Conservation (phyloP, 2,888 invertebrate genomes). For the Aspidiotus destructor region DNA sequence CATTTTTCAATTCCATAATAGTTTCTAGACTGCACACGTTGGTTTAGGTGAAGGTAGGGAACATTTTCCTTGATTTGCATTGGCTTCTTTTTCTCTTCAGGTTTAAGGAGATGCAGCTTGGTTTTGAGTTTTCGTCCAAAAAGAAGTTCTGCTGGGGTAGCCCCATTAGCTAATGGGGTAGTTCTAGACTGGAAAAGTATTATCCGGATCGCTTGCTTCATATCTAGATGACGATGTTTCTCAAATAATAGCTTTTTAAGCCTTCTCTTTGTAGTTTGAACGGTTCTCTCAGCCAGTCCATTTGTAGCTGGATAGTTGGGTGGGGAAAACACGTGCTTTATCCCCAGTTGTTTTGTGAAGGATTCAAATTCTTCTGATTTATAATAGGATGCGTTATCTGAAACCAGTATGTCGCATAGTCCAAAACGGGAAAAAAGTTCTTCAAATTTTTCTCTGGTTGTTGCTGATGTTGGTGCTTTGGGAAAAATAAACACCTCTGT, state of each 20-base stretch:
- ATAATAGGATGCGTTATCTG: constrained; percentile 37
- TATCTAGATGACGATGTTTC: constrained; percentile 13
- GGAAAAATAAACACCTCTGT: constrained; percentile 35
- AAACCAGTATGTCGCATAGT: constrained; percentile 36
- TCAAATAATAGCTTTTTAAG: constrained; percentile 20
- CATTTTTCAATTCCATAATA: constrained; percentile 29
- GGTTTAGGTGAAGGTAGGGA: not conserved
- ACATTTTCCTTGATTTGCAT: no score
- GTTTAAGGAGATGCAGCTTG: not conserved
- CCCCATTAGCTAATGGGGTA: constrained; percentile 32
- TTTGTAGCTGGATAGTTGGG: constrained; percentile 34
- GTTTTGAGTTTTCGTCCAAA: constrained; percentile 29
- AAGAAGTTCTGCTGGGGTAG: constrained; percentile 33
- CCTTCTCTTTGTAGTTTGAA: constrained; percentile 35
- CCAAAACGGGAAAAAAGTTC: constrained; percentile 37
- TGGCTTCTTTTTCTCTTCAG: not conserved
- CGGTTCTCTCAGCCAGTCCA: constrained; percentile 33
- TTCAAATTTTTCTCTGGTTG: constrained; percentile 36
- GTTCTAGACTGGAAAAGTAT: constrained; percentile 34
- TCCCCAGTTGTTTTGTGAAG: constrained; percentile 35
- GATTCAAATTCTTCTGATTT: constrained; percentile 36
- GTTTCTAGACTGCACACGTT: constrained; percentile 29
- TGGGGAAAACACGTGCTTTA: constrained; percentile 34
- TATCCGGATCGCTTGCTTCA: constrained; percentile 31
- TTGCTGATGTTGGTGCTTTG: constrained; percentile 35